Percentiles rank a stretch among this genome's conserved stretches.
Evolutionary conservation across 2,113 vertebrate genomes (phyloP).

Genomic region (Hyaena hyaena): DNA sequence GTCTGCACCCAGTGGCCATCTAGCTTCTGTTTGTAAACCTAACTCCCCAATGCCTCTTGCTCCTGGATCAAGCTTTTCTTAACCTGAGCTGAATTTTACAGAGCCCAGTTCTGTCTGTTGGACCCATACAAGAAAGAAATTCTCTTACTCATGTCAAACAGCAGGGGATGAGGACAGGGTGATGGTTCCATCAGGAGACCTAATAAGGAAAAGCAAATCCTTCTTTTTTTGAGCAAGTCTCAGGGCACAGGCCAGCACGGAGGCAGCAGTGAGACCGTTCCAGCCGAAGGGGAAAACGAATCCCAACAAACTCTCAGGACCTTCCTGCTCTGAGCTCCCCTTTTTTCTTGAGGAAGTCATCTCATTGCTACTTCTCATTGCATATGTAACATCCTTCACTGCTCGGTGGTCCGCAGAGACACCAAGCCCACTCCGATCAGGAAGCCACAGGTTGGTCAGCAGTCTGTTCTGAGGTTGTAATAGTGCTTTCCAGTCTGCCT

Average conservation of each 20-base stretch:
- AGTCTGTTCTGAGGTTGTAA: background rate
- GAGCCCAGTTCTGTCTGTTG: background rate
- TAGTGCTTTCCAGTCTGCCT: background rate
- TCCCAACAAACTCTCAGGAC: background rate
- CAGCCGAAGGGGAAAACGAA: background rate
- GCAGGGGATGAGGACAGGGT: background rate
- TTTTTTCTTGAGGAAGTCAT: background rate
- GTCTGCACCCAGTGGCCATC: background rate
- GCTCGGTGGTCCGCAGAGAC: background rate
- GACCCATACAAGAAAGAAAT: background rate
- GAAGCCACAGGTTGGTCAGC: background rate
- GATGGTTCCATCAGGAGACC: background rate
- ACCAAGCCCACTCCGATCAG: background rate
- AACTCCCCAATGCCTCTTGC: background rate
- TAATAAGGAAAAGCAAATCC: background rate
- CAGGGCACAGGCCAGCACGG: background rate
- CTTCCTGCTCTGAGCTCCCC: background rate
- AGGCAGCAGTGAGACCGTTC: background rate
- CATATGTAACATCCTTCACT: background rate
- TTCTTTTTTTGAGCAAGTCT: background rate
- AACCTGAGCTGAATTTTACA: background rate
- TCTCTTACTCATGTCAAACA: conserved; percentile 5
- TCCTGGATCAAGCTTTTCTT: background rate
- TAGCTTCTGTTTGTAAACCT: background rate
- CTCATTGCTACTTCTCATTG: background rate